Conservation (phyloP, 2,888 invertebrate genomes). For the Eristalis arbustorum region DNA sequence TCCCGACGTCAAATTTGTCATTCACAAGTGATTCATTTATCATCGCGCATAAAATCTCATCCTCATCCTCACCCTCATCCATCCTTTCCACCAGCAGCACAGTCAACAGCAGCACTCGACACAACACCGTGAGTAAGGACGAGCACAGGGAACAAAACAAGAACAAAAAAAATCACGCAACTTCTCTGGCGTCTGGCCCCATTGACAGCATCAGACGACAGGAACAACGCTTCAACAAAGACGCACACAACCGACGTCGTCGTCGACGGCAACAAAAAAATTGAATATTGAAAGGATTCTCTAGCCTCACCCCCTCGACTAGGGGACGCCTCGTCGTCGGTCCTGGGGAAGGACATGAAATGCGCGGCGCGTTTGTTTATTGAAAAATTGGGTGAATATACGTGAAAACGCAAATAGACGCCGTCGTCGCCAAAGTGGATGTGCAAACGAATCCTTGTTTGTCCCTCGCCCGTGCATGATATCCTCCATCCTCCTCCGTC, state of each 20-base stretch:
- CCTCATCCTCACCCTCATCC: constrained; percentile 23
- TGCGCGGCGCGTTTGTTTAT: constrained; percentile 43
- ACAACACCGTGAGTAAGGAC: neutral
- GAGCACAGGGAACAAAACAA: neutral
- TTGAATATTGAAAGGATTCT: neutral
- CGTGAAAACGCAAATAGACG: constrained; percentile 37
- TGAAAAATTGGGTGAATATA: constrained; percentile 61
- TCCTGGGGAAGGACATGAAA: neutral
- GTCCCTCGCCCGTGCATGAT: constrained; percentile 1
- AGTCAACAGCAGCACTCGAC: constrained; percentile 32
- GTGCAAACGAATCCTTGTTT: constrained; percentile 23
- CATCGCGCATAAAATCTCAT: constrained; percentile 31
- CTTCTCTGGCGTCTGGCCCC: neutral
- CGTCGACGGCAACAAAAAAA: neutral
- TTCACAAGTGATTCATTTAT: constrained; percentile 51
- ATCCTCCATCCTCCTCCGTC: too few relatives aligned
- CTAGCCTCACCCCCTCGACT: neutral
- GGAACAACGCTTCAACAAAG: neutral
- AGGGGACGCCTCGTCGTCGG: too few relatives aligned
- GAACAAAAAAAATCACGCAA: too few relatives aligned
- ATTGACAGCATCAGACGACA: neutral
- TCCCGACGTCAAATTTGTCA: constrained; percentile 36
- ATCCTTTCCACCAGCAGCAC: constrained; percentile 26
- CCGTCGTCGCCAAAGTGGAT: constrained; percentile 27
- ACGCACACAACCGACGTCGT: neutral